A percentile compares a stretch with the other conserved stretches of the same genome.
Conservation (phyloP, 2,888 invertebrate genomes). For the Rhamphomyia laevipes region DNA sequence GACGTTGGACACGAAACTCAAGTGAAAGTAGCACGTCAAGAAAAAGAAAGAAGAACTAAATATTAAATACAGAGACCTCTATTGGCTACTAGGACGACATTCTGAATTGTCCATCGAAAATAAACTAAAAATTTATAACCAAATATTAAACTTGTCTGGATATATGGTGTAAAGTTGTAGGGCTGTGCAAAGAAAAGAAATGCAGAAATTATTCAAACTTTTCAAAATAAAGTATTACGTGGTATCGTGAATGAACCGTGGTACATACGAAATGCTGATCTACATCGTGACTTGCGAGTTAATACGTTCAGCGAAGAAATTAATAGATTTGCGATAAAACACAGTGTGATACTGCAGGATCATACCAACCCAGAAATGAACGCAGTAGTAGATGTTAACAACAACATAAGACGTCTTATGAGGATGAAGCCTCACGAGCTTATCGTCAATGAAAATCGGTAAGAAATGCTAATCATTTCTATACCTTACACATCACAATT, state of each 20-base stretch:
- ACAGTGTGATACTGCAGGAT: too few relatives aligned
- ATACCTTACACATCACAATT: too few relatives aligned
- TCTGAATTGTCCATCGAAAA: not conserved
- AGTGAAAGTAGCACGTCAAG: not conserved
- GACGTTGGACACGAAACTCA: not conserved
- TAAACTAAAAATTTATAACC: not conserved
- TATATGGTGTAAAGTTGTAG: not conserved
- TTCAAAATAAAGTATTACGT: not conserved
- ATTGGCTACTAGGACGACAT: not conserved
- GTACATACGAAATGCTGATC: not conserved
- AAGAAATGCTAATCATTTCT: too few relatives aligned
- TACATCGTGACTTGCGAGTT: not conserved
- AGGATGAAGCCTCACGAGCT: too few relatives aligned
- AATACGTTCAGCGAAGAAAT: too few relatives aligned
- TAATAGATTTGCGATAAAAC: too few relatives aligned
- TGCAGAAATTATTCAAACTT: not conserved
- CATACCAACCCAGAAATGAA: too few relatives aligned
- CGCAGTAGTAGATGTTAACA: too few relatives aligned
- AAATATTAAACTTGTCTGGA: not conserved
- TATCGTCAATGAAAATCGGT: too few relatives aligned
- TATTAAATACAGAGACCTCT: not conserved
- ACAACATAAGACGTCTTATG: too few relatives aligned
- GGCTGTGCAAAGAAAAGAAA: not conserved
- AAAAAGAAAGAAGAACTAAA: not conserved
- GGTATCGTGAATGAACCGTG: constrained; percentile 1